Evolutionary conservation across 1,140 invertebrate genomes (phyloP), one percentile per base, ranked within the genome.

Genomic region (Thalassaphorura encarpata): DNA sequence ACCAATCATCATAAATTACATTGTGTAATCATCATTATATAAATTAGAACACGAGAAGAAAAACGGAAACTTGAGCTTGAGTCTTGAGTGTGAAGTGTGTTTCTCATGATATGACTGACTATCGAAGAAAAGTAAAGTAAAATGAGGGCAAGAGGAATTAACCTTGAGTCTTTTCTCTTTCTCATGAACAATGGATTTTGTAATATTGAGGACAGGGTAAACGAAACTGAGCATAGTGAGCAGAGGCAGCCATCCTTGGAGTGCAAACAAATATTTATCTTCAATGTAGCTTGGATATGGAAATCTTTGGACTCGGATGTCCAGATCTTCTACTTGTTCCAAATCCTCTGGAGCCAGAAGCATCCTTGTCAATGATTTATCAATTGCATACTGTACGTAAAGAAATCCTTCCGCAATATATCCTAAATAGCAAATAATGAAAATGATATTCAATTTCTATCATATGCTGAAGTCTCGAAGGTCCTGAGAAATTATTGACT

Each of bases 181-280:
- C 66, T 75, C 72, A 47, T 72, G 59, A 26, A 72, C 70, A 61
- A 81, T 74, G 42, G 77, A 75, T 67, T 82, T 87, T 11, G 87
- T 83, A 23, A 85, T 83, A 67, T 87, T 85, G 6, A 86, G 82
- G 53, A 82, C 82, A 0, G 86, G 82, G 68, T 86, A 83, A 1
- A 84, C 77, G 67, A 87, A 87, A 66, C 83, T 84, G 1, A 89
- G 68, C 75, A 88, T 78, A 49, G 89, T 80, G 42, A 91, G 80
- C 52, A 88, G 71, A 0, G 84, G 83, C 46, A 89, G 78, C 66
- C 87, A 82, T 56, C 76, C 75, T 66, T 83, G 77, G 47, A 84
- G 68, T 16, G 79, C 80, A 51, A 79, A 73, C 23, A 84, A 66
- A 52, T 89, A 74, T 18, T 78, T 77, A 69, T 91, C 88, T 54